A percentile compares a stretch with the other conserved stretches of the same genome.
These are phyloP conservation scores for Danio choprae DNA, from an alignment of 2,797 vertebrate species.

Conservation along the genomic window DNA sequence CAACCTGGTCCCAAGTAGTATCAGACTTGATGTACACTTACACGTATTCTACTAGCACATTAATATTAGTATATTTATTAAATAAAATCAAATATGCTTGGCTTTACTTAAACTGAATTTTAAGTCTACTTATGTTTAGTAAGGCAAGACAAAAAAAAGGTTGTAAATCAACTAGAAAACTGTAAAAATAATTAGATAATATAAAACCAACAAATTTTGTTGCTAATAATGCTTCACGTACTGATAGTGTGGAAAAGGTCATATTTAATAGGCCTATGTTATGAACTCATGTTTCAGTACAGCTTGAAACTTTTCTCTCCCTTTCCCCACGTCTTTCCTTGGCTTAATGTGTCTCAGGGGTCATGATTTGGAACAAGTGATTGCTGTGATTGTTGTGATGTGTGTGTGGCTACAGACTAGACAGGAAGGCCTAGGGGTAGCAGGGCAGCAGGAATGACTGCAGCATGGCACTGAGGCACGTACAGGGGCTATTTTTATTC, in stretches of 20 bases:
- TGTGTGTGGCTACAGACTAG: slow-evolving; percentile 38
- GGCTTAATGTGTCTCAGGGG: slow-evolving; percentile 49
- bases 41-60: too few species aligned
- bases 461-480: slow-evolving; percentile 59
- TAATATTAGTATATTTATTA: too few species aligned
- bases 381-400: slow-evolving; percentile 53
- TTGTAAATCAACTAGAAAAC: too few species aligned
- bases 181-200: too few species aligned
- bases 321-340: slow-evolving; percentile 36
- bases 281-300: not conserved
- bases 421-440: slow-evolving; percentile 59
- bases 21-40: too few species aligned
- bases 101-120: too few species aligned
- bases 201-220: not conserved
- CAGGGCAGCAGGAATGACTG: slow-evolving; percentile 36
- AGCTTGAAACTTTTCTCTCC: not conserved
- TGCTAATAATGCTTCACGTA: too few species aligned
- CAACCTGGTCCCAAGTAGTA: too few species aligned
- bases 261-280: not conserved
- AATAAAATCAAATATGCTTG: too few species aligned
- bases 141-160: too few species aligned
- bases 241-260: not conserved
- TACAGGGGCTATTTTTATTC: slow-evolving; percentile 58
- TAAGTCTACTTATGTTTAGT: too few species aligned
- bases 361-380: slow-evolving; percentile 56